phyloP scores from a whole-genome alignment of 2,888 invertebrate genomes.

The Himalopsyche tibetana region DNA sequence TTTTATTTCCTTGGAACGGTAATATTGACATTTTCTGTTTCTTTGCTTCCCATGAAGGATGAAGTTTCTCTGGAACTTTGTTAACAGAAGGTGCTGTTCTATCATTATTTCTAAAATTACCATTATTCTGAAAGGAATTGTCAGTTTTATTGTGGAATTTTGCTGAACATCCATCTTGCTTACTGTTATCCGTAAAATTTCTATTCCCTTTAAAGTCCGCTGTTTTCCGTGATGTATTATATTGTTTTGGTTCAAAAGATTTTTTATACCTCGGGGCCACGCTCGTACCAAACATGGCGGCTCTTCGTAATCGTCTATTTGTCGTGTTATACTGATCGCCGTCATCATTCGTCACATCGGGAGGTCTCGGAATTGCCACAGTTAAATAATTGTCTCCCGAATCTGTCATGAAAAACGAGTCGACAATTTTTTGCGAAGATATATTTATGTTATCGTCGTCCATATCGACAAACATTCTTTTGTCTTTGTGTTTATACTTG shows the following conservation, averaged over 20 bases:
- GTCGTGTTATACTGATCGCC: constrained; percentile 68
- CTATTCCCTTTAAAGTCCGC: constrained; percentile 46
- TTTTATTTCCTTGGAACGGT: constrained; percentile 75
- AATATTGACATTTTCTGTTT: constrained; percentile 73
- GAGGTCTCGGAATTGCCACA: constrained; percentile 72
- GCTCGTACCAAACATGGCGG: constrained; percentile 74
- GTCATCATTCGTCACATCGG: constrained; percentile 68
- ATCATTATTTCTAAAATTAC: constrained; percentile 30
- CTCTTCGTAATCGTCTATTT: constrained; percentile 73
- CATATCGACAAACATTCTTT: constrained; percentile 56
- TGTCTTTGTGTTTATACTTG: constrained; percentile 51
- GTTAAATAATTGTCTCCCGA: constrained; percentile 75
- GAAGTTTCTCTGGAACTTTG: constrained; percentile 71
- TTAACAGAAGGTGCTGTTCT: constrained; percentile 20
- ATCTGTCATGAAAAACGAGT: constrained; percentile 75
- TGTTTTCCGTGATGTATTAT: constrained; percentile 32
- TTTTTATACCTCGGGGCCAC: constrained; percentile 54
- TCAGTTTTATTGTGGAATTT: constrained; percentile 47
- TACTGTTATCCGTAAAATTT: constrained; percentile 65
- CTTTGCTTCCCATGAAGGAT: constrained; percentile 78
- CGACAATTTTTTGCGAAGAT: constrained; percentile 70
- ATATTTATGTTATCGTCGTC: constrained; percentile 51
- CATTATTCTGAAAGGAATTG: neutral
- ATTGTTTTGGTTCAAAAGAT: constrained; percentile 63
- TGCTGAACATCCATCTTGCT: constrained; percentile 54